phyloP scores from a whole-genome alignment of 2,888 invertebrate genomes.

The Netelia virgata region DNA sequence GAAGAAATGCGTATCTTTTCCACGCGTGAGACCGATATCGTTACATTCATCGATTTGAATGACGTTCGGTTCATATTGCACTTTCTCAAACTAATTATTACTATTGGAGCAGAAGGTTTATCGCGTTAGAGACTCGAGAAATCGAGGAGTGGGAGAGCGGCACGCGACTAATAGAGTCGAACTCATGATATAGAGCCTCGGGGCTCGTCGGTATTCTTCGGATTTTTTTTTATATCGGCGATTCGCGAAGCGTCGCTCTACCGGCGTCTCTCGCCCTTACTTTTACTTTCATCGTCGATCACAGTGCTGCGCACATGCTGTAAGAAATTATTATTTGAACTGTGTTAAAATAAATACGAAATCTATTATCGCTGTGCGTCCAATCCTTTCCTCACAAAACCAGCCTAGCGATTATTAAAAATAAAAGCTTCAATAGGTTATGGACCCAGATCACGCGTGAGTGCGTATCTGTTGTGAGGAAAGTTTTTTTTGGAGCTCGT shows the following conservation, averaged over 20 bases:
- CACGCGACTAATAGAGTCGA: no score
- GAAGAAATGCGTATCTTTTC: no score
- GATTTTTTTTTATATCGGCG: no score
- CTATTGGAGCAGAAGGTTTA: no score
- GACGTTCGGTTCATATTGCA: no score
- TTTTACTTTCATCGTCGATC: not conserved
- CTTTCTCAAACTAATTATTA: no score
- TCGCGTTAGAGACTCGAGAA: no score
- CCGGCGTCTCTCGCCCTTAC: conserved; percentile 21
- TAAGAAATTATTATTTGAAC: conserved; percentile 6
- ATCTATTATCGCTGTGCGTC: conserved; percentile 7
- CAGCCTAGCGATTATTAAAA: conserved; percentile 6
- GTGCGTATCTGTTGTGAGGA: conserved; percentile 44
- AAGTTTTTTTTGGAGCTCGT: conserved; percentile 14
- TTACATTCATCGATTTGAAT: no score
- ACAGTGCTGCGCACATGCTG: conserved; percentile 23
- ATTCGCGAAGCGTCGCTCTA: not conserved
- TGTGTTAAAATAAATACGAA: conserved; percentile 7
- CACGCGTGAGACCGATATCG: no score
- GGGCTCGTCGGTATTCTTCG: no score
- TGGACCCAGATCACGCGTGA: conserved; percentile 54
- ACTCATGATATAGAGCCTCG: no score
- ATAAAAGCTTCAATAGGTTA: conserved; percentile 41
- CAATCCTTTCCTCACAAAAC: conserved; percentile 32
- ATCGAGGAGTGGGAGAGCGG: no score